Evolutionary conservation across 1,140 invertebrate species (phyloP), one percentile per base, ranked within the genome.

Genomic region (Dysdera silvatica): DNA sequence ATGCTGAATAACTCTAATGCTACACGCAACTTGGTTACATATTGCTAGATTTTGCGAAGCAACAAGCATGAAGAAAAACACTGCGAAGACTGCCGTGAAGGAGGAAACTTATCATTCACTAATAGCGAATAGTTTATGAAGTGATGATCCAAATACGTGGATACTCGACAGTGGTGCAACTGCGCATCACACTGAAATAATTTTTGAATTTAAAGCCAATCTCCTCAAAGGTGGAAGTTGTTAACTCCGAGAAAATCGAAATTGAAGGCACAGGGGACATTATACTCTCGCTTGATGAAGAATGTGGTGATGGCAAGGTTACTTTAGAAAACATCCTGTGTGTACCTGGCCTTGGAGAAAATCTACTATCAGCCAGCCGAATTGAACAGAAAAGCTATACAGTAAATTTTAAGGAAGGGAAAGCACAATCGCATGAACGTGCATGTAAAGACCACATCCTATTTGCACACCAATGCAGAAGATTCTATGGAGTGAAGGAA

Each of bases 101-200:
- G 10, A 37, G 14, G 31, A 55, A 33, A 35, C 18, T 14, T 20
- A 12, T 12, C 35, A 10, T 33, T 31, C 31, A 33, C 16, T 35
- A 37, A 12, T n/a, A 37, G 53, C 31, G 1, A 55, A 20, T 20
- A 37, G 29, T 28, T 52, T 12, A 6, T n/a, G 16, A 41, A 18
- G 28, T n/a, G 16, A 23, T 18, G 23, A 20, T n/a, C n/a, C n/a
- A 26, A 35, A 12, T 23, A 18, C 12, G 24, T 55, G 52, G 52
- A 55, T 55, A 20, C 23, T 55, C 7, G 52, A 55, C 20, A 55
- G 52, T 26, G 52, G 52, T 18, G 29, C 52, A 6, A 55, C 41
- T 32, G 29, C 45, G n/a, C 55, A 58, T 48, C 55, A 6, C 16
- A 57, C 18, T 24, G 2, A 45, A 20, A 47, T 2, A 58, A 58